A percentile compares a stretch with the other conserved stretches of the same genome.
phyloP scores from a whole-genome alignment of 2,113 vertebrate species.

The Microcebus tavaratra region DNA sequence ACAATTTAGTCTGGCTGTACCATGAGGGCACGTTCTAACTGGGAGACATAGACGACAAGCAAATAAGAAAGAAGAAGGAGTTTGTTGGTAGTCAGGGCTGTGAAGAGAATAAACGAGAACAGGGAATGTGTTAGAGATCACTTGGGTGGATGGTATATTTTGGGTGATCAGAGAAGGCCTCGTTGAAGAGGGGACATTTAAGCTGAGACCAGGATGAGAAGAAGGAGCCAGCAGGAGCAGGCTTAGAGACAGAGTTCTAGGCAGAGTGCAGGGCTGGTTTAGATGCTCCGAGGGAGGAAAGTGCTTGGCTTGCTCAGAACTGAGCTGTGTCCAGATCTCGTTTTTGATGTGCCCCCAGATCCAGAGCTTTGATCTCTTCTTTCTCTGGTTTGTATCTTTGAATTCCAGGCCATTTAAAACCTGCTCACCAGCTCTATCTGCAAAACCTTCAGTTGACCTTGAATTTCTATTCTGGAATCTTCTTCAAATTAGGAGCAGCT shows the following conservation, averaged over 20 bases:
- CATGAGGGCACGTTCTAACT: not conserved
- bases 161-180: not conserved
- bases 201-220: not conserved
- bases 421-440: not conserved
- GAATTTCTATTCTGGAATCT: conserved; percentile 35
- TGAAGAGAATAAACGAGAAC: conserved; percentile 1
- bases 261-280: not conserved
- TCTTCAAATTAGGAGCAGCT: not conserved
- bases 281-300: not conserved
- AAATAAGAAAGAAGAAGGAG: not conserved
- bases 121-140: not conserved
- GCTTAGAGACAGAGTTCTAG: not conserved
- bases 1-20: not conserved
- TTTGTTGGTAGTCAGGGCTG: not conserved
- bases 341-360: not conserved
- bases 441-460: not conserved
- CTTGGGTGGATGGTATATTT: not conserved
- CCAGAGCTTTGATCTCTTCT: not conserved
- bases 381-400: not conserved
- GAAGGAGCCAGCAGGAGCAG: not conserved
- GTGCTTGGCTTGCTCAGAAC: not conserved
- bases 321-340: not conserved
- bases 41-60: not conserved
- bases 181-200: not conserved
- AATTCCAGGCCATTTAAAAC: not conserved